phyloP scores from a whole-genome alignment of 92 coral and sea anemone genomes.

The Zoanthus solanderi region DNA sequence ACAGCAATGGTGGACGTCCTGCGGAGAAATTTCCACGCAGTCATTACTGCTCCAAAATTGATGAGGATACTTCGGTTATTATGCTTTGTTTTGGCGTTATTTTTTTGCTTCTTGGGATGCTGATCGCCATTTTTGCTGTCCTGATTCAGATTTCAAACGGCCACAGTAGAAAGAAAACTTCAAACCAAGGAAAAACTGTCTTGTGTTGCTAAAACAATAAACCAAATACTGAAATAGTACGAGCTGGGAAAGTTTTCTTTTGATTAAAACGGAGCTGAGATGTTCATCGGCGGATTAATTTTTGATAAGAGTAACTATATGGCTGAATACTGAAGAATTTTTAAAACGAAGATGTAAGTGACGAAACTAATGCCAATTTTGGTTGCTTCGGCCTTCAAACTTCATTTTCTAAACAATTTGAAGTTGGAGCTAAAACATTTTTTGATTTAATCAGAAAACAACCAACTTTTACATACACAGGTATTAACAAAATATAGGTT shows the following conservation, averaged over 20 bases:
- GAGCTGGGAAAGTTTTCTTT: background rate
- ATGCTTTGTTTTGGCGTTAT: background rate
- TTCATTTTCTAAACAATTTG: background rate
- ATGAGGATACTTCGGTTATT: background rate
- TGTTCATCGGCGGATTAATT: background rate
- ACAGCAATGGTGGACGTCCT: background rate
- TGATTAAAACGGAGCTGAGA: background rate
- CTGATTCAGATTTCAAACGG: slow-evolving; percentile 22
- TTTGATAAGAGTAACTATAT: background rate
- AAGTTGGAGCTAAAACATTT: background rate
- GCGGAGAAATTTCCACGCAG: background rate
- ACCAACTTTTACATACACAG: background rate
- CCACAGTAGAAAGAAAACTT: background rate
- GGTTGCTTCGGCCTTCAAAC: background rate
- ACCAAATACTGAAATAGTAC: background rate
- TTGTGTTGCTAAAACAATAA: background rate
- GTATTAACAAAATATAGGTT: background rate
- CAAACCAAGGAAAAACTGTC: background rate
- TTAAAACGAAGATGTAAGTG: background rate
- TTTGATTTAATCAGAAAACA: background rate
- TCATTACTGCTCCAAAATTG: slow-evolving; percentile 8
- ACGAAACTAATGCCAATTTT: background rate
- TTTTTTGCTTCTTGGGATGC: slow-evolving; percentile 1
- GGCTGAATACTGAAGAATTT: background rate
- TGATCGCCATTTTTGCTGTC: slow-evolving; percentile 19